Evolutionary conservation across 2,888 invertebrate genomes (phyloP), one percentile per base, ranked within the genome.

Genomic region (Drosophila siamana): DNA sequence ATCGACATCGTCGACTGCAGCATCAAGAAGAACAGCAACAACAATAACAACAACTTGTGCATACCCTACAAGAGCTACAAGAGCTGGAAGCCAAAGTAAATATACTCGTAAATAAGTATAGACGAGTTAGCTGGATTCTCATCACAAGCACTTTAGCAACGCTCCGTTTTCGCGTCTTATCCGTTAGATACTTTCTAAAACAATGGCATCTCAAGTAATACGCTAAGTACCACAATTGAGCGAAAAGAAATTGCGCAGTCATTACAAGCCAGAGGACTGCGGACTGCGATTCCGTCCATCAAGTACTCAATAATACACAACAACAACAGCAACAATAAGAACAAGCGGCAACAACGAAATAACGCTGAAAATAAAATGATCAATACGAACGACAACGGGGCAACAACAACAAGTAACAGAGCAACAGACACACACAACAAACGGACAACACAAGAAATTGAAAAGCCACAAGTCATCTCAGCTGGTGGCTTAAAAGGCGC

Each of bases 401-500:
- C 64, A 71, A 79, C 81, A 83, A 80, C 64, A 71, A 79, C 81
- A 83, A 80, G 80, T 63, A 67, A 80, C 64, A 78, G 68, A 76
- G 70, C 69, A 68, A 38, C 54, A n/a, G n/a, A n/a, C n/a, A n/a
- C n/a, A n/a, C n/a, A 40, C 52, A 40, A 40, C 52, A 60, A 63
- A 51, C 56, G 51, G 65, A 64, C 72, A 84, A 67, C 79, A 65
- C 74, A 75, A 86, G 80, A 88, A 83, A 83, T 80, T 85, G 87
- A 88, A 85, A 85, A 88, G 78, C 79, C 84, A 81, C 88, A 88
- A 86, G 88, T 86, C 88, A 88, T 86, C 88, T 88, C 86, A 88
- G 86, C 88, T 86, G 86, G 86, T 88, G 88, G 86, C 85, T 88
- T 88, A 83, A 85, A 86, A 88, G 86, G 88, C 86, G 86, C 86